A percentile compares a stretch with the other conserved stretches of the same genome.
phyloP scores from a whole-genome alignment of 2,113 vertebrate genomes.

The Mola mola region DNA sequence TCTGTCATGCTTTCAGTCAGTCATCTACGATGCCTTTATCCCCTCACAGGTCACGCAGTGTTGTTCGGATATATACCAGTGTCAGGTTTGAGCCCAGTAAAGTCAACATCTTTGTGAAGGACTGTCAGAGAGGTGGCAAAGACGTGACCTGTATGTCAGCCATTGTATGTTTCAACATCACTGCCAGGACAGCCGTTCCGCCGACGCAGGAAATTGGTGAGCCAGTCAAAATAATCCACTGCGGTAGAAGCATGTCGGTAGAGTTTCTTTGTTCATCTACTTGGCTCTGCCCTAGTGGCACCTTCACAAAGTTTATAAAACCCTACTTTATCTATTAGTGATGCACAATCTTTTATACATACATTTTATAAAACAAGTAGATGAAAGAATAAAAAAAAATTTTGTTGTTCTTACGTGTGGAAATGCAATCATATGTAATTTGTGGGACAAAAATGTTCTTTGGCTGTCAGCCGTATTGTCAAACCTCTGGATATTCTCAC shows the following conservation, averaged over 20 bases:
- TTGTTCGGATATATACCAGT: constrained; percentile 86
- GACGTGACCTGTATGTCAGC: constrained; percentile 94
- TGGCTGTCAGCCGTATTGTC: neutral
- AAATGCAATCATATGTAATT: too few species aligned
- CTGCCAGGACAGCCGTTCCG: constrained; percentile 85
- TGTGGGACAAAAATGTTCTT: neutral
- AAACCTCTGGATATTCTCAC: constrained; percentile 4
- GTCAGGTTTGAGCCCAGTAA: constrained; percentile 91
- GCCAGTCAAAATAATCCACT: constrained; percentile 58
- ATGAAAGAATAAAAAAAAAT: too few species aligned
- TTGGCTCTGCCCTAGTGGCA: constrained; percentile 2
- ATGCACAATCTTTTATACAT: neutral
- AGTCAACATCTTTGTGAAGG: constrained; percentile 96
- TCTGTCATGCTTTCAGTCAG: neutral
- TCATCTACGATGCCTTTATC: constrained; percentile 3
- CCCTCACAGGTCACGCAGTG: constrained; percentile 88
- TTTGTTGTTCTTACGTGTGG: too few species aligned
- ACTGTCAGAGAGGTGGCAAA: constrained; percentile 89
- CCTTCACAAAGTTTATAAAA: constrained; percentile 4
- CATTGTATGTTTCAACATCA: constrained; percentile 89
- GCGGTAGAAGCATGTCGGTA: constrained; percentile 9
- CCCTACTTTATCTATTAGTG: too few species aligned
- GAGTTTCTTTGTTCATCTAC: constrained; percentile 5
- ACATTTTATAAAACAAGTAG: neutral
- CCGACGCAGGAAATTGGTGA: constrained; percentile 86